phyloP scores from a whole-genome alignment of 2,888 invertebrate genomes.

The Orgyia antiqua region DNA sequence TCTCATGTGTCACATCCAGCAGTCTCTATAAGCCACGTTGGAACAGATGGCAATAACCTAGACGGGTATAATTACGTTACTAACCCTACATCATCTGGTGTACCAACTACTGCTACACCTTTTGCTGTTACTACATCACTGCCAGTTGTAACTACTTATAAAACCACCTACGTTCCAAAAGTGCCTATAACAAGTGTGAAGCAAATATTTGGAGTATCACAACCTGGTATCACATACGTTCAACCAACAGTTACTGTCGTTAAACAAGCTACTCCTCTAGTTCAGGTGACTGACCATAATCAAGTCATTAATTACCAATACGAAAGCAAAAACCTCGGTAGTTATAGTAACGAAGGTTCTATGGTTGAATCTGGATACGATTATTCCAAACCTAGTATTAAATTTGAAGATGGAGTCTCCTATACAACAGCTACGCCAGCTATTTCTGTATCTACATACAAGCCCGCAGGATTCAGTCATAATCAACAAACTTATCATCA shows the following conservation, averaged over 20 bases:
- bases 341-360: conserved; percentile 11
- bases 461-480: conserved; percentile 52
- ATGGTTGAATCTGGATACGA: conserved; percentile 44
- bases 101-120: conserved; percentile 64
- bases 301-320: conserved; percentile 46
- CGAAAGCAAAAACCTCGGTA: conserved; percentile 30
- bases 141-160: conserved; percentile 48
- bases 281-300: conserved; percentile 44
- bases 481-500: conserved; percentile 56
- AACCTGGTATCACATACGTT: conserved; percentile 62
- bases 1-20: conserved; percentile 51
- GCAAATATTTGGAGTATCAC: conserved; percentile 63
- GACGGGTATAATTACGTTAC: conserved; percentile 58
- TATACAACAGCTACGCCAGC: conserved; percentile 53
- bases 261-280: conserved; percentile 44
- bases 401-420: conserved; percentile 57
- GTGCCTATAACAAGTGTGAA: conserved; percentile 58
- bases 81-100: conserved; percentile 61
- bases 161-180: conserved; percentile 57
- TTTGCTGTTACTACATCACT: conserved; percentile 56
- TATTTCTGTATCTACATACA: conserved; percentile 49
- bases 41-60: conserved; percentile 51
- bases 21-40: conserved; percentile 58
- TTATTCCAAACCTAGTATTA: conserved; percentile 52
- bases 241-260: conserved; percentile 53